Evolutionary conservation across 2,888 invertebrate genomes (phyloP), one percentile per base, ranked within the genome.

Genomic region (Cheilosia impressa): DNA sequence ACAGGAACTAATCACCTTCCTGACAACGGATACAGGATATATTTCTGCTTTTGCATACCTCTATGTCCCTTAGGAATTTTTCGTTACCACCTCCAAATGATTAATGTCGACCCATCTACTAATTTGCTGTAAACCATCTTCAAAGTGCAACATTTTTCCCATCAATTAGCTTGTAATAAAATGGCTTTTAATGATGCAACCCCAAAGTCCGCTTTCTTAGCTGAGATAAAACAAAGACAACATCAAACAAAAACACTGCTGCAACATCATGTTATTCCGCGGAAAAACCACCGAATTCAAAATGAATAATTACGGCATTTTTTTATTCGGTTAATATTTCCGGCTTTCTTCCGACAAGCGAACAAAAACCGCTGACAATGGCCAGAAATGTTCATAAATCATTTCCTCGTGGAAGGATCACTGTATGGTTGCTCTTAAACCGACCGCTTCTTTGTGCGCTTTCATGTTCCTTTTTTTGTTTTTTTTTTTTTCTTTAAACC

Each of bases 291-390:
- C 63, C 75, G 47, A 65, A 57, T 57, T 65, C 57, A 47, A 27
- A 65, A 63, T 75, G 75, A 75, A 75, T 75, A 75, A 75, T 55
- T 75, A 22, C 55, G 17, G 57, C 7, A 47, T 65, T 75, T 57
- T 65, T 75, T 65, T 57, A 65, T 75, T 75, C 65, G 43, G 75
- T 75, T 65, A 75, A 75, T 75, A 75, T 50, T 38, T 75, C 75
- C 75, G 55, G 41, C 47, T 62, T 72, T 62, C 75, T 24, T 65
- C 47, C 65, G 57, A 13, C 43, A 24, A 13, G 57, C 43, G 38
- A 2, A 43, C n/a, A 60, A 65, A 75, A 65, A 75, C 34, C 65
- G 38, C 75, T 65, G 50, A 65, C 75, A 65, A 38, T 57, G 47
- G 34, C 55, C 55, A 65, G 65, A 45, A 38, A 47, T 65, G 73